Base-by-base conservation (phyloP, 2,797 vertebrate species). In the Emydoidea blandingii region DNA sequence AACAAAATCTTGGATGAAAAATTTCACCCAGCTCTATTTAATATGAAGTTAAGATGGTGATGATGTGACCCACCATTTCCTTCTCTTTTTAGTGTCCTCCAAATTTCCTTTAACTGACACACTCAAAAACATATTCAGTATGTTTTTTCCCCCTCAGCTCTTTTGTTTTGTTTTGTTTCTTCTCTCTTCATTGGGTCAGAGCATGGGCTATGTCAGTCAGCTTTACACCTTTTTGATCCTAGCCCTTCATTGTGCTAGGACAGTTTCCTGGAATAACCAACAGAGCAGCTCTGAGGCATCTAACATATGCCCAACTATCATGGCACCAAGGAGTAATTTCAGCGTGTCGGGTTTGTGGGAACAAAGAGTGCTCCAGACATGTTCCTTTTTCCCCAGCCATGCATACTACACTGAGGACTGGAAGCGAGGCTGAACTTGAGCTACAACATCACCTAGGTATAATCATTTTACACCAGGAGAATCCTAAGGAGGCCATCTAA, bases 101-200 rank as follows among this genome's bases (percentile, higher is more conserved):
- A 14, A 34, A 8, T 78, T 16, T 1, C 2, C 5, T 90, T 12
- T 79, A 59, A 16, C 37, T 44, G 23, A 44, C 6, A 44, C n/a
- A 44, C 57, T 29, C 23, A 57, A 41, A 37, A 10, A 79, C 21
- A 34, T 5, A 37, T 3, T 10, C 88, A 2, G 5, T 56, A 87
- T 74, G 31, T 56, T 86, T 84, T 62, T 54, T 18, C 4, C 5
- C 49, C 2, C 74, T 4, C 6, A 83, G 89, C 81, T 79, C 50
- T 79, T 89, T 79, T 89, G 86, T 12, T 74, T 79, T 0, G 44
- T 37, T 85, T 92, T 79, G 56, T 57, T 59, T 19, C 0, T 0
- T 52, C 4, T 74, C 56, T 52, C 0, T 0, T 9, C 37, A 74
- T 14, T 74, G 68, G 11, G 21, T 27, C 23, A 74, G 19, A 72